phyloP scores from a whole-genome alignment of 1,140 invertebrate species.

The Heliconius nattereri region DNA sequence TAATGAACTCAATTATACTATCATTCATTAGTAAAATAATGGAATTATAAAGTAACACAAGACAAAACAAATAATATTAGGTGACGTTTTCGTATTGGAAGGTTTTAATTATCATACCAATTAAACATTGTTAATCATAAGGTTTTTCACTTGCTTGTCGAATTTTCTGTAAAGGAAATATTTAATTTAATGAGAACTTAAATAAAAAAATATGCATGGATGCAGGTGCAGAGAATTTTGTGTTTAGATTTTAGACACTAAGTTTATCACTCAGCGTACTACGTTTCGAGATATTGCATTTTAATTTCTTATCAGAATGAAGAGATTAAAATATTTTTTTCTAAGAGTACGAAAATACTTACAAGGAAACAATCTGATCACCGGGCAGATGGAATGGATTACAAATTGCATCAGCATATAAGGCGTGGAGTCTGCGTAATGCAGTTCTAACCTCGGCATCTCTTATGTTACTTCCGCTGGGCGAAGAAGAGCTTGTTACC shows the following conservation, averaged over 20 bases:
- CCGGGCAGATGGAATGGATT: constrained; percentile 97
- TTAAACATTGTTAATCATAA: constrained; percentile 81
- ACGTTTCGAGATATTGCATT: neutral
- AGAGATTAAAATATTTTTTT: too few species aligned
- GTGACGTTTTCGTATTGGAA: neutral
- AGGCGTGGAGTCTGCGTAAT: constrained; percentile 93
- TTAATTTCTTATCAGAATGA: neutral
- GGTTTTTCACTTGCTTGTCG: constrained; percentile 83
- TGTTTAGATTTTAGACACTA: neutral
- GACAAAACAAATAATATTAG: neutral
- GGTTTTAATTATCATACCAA: neutral
- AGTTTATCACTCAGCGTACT: too few species aligned
- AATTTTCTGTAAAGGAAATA: constrained; percentile 82
- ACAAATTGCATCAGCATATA: constrained; percentile 95
- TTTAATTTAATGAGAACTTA: too few species aligned
- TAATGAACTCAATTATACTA: neutral
- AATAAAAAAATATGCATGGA: too few species aligned
- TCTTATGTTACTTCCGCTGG: constrained; percentile 91
- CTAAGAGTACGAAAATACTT: constrained; percentile 61
- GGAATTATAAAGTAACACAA: neutral
- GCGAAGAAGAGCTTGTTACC: constrained; percentile 95
- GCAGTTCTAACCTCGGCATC: constrained; percentile 97
- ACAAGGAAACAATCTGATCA: constrained; percentile 91
- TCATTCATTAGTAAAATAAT: neutral
- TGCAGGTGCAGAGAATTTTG: neutral